These are phyloP conservation scores for Daktulosphaira vitifoliae DNA, from an alignment of 1,140 invertebrate species.

Conservation along the genomic window DNA sequence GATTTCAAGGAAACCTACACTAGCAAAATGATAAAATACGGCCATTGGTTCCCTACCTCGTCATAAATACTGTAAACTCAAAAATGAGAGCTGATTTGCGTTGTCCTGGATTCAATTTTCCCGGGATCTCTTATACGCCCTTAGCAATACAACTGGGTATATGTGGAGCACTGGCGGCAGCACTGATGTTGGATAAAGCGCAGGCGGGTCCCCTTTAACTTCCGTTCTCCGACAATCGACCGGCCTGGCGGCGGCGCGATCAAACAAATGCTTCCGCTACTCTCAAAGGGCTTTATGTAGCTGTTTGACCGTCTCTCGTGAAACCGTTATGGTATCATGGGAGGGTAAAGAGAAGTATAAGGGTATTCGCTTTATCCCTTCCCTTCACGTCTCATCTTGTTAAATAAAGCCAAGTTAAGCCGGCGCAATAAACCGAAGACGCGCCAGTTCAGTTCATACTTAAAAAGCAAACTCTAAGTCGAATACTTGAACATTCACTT, in stretches of 20 bases:
- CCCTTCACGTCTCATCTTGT: background rate
- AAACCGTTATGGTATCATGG: too few relatives aligned
- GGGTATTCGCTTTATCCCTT: background rate
- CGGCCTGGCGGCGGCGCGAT: conserved; percentile 6
- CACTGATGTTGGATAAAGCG: too few relatives aligned
- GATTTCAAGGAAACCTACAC: too few relatives aligned
- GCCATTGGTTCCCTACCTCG: conserved; percentile 16
- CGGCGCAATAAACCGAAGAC: background rate
- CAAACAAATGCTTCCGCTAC: conserved; percentile 5
- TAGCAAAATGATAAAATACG: background rate
- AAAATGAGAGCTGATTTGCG: background rate
- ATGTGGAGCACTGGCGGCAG: too few relatives aligned
- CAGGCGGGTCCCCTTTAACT: conserved; percentile 21
- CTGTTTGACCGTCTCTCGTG: background rate
- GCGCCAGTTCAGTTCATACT: background rate
- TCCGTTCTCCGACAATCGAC: conserved; percentile 32
- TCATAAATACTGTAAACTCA: too few relatives aligned
- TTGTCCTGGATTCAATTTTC: background rate
- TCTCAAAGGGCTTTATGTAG: background rate
- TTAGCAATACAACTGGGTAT: too few relatives aligned
- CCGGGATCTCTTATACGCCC: background rate
- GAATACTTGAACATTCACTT: too few relatives aligned
- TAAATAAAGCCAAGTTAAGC: conserved; percentile 1
- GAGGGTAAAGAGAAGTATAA: too few relatives aligned
- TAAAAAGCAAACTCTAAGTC: conserved; percentile 5